Evolutionary conservation across 2,888 invertebrate genomes (phyloP).

Genomic region (Sycophila texana): DNA sequence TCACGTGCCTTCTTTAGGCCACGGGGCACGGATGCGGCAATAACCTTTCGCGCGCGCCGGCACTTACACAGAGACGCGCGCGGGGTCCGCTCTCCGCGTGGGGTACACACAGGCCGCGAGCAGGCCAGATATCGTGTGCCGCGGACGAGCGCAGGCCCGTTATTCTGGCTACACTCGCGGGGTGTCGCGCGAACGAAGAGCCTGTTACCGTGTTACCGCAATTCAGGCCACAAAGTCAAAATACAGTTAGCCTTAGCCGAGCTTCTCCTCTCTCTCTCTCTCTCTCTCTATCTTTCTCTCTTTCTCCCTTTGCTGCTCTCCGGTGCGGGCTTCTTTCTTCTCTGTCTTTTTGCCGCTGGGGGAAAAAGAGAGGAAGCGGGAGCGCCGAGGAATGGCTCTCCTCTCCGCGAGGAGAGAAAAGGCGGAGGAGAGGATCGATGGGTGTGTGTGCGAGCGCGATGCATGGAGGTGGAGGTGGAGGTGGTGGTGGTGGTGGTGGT

Average conservation of each 20-base stretch:
- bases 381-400: not conserved
- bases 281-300: conserved; percentile 42
- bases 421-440: conserved; percentile 25
- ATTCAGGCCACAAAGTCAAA: conserved; percentile 76
- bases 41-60: conserved; percentile 10
- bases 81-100: too few relatives aligned
- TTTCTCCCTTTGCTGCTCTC: not conserved
- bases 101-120: too few relatives aligned
- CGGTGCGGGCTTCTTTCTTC: too few relatives aligned
- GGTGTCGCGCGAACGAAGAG: conserved; percentile 56
- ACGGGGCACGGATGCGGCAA: conserved; percentile 44
- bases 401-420: not conserved
- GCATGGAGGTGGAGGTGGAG: too few relatives aligned
- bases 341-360: conserved; percentile 8
- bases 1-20: conserved; percentile 52
- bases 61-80: too few relatives aligned
- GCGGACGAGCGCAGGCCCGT: conserved; percentile 52
- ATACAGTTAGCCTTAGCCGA: conserved; percentile 74
- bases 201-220: conserved; percentile 76
- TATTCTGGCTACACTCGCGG: conserved; percentile 57
- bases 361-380: conserved; percentile 38
- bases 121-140: conserved; percentile 49
- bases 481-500: too few relatives aligned
- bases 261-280: conserved; percentile 42
- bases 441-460: not conserved